Evolutionary conservation across 2,797 vertebrate species (phyloP).

Genomic region (Syndactyla subalaris): DNA sequence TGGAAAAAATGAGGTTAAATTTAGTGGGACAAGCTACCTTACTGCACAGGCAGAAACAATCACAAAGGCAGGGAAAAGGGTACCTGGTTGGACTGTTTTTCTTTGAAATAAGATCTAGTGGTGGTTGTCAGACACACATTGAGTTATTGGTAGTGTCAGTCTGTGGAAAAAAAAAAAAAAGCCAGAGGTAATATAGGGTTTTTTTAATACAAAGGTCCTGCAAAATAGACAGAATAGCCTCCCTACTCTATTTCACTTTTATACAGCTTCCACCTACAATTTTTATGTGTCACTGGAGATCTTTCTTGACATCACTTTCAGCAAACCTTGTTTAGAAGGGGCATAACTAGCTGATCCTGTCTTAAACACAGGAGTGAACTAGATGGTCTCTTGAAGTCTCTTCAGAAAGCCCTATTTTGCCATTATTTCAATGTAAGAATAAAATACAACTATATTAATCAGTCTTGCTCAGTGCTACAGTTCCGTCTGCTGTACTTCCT

Average conservation of each 20-base stretch:
- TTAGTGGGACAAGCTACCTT: neutral
- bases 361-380: neutral
- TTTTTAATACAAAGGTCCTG: neutral
- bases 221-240: neutral
- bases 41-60: neutral
- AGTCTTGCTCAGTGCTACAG: neutral
- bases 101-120: neutral
- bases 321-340: neutral
- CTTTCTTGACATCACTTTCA: neutral
- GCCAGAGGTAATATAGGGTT: neutral
- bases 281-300: neutral
- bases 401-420: neutral
- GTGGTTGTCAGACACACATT: neutral
- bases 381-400: neutral
- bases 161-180: too few relatives aligned
- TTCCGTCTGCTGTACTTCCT: neutral
- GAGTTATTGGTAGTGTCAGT: neutral
- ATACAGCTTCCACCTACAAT: neutral
- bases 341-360: neutral
- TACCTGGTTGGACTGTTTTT: neutral
- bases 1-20: neutral
- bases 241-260: neutral
- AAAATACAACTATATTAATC: neutral
- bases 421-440: neutral
- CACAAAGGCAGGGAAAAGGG: neutral